phyloP scores from a whole-genome alignment of 2,113 vertebrate genomes.

The Aldabrachelys gigantea region DNA sequence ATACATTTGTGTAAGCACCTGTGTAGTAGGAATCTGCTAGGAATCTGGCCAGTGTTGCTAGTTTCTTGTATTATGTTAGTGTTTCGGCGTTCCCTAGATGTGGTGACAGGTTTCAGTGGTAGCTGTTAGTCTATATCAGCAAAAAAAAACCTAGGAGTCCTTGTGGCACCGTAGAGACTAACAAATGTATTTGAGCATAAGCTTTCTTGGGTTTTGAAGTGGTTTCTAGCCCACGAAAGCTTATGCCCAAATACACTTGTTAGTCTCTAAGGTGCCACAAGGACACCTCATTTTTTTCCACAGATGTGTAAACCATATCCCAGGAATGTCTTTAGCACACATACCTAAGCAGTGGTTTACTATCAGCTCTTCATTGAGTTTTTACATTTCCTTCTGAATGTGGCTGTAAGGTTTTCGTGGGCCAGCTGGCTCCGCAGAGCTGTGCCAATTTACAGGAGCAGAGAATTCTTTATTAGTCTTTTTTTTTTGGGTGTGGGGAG shows the following conservation, averaged over 20 bases:
- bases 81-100: neutral
- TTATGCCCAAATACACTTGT: no score
- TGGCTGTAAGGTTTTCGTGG: neutral
- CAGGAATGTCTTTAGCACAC: neutral
- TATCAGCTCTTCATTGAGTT: neutral
- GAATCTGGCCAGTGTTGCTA: accelerated
- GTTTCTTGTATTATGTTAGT: neutral
- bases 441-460: accelerated
- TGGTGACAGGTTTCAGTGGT: no score
- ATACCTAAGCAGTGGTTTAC: accelerated
- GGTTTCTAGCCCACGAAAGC: no score
- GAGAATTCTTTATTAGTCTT: neutral
- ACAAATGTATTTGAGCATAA: no score
- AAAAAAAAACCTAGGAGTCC: no score
- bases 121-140: no score
- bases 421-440: neutral
- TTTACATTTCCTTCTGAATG: accelerated
- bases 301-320: neutral
- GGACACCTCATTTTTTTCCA: neutral
- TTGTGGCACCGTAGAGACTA: no score
- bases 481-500: neutral
- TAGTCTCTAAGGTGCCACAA: no score
- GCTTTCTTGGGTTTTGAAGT: no score
- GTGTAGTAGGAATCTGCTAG: neutral
- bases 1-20: accelerated